phyloP scores from a whole-genome alignment of 1,140 invertebrate species.

The Drosophila kikkawai region DNA sequence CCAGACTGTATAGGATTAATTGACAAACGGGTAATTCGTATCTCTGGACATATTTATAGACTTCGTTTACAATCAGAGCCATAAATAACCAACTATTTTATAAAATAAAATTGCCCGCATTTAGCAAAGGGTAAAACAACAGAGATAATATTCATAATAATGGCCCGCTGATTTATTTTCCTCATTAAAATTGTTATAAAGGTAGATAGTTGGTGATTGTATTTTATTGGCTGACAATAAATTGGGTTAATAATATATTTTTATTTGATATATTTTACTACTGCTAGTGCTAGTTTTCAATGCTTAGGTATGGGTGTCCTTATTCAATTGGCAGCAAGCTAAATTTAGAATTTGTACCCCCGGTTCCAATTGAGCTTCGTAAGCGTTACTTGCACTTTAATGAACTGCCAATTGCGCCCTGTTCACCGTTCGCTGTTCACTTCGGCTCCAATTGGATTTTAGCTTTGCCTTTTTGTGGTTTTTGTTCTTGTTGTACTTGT shows the following conservation, averaged over 20 bases:
- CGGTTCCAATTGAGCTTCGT: constrained; percentile 25
- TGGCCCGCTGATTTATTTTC: neutral
- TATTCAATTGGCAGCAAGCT: constrained; percentile 25
- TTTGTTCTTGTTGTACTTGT: constrained; percentile 3
- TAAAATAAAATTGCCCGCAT: too few species aligned
- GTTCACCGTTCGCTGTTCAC: constrained; percentile 25
- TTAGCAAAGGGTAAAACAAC: neutral
- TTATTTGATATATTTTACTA: neutral
- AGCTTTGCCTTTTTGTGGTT: constrained; percentile 4
- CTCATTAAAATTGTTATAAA: constrained; percentile 2
- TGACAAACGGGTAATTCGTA: neutral
- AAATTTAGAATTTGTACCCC: constrained; percentile 18
- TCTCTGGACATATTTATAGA: neutral
- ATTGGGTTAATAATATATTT: constrained; percentile 1
- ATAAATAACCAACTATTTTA: neutral
- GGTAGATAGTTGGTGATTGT: neutral
- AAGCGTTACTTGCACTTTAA: constrained; percentile 51
- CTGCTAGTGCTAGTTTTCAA: neutral
- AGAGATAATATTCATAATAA: neutral
- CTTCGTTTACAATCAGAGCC: neutral
- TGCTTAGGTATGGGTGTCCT: neutral
- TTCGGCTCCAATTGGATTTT: constrained; percentile 23
- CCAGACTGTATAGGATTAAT: neutral
- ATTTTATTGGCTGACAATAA: neutral
- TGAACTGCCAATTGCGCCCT: constrained; percentile 55